These are phyloP conservation scores for Coptotermes formosanus DNA, from an alignment of 1,140 invertebrate genomes.

Conservation along the genomic window DNA sequence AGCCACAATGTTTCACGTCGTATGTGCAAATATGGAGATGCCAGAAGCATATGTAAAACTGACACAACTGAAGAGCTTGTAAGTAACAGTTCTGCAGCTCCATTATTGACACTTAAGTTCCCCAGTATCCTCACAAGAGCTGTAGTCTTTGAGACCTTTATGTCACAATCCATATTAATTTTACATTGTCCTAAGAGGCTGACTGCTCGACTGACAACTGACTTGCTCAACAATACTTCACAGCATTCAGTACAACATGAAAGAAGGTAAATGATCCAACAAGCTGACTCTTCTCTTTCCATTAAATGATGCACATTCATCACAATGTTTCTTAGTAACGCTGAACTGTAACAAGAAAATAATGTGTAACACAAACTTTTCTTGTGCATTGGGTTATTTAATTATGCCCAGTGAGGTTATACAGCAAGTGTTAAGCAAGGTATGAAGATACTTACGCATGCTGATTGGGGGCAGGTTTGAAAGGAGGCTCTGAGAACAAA, in stretches of 20 bases:
- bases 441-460: too few relatives aligned
- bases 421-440: too few relatives aligned
- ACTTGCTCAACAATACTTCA: slow-evolving; percentile 16
- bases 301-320: neutral
- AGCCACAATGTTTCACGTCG: slow-evolving; percentile 22
- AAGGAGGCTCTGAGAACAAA: too few relatives aligned
- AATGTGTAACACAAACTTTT: neutral
- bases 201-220: neutral
- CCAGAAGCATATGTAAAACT: neutral
- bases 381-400: too few relatives aligned
- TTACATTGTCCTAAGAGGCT: neutral
- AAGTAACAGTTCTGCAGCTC: neutral
- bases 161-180: neutral
- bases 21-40: slow-evolving; percentile 22
- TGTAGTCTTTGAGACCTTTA: neutral
- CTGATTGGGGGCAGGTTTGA: too few relatives aligned
- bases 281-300: slow-evolving; percentile 15
- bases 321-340: neutral
- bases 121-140: slow-evolving; percentile 25
- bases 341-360: slow-evolving; percentile 12
- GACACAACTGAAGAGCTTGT: neutral
- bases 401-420: too few relatives aligned
- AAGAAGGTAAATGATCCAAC: slow-evolving; percentile 24
- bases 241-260: neutral
- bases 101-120: slow-evolving; percentile 20